Conservation (phyloP, 2,888 invertebrate species). For the Athetis lepigone region DNA sequence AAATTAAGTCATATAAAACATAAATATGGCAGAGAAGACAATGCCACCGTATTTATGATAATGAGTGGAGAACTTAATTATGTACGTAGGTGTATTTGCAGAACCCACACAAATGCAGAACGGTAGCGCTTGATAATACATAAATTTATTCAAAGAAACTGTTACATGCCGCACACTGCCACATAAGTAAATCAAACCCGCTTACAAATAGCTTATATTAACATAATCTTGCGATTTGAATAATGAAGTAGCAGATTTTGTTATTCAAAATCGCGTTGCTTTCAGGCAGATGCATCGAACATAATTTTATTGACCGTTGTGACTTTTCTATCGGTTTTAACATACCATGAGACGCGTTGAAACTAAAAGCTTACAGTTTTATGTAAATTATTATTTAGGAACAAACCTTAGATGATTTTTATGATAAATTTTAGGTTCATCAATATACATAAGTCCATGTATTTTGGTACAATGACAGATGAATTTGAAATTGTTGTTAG, state of each 20-base stretch:
- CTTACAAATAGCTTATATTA: slow-evolving; percentile 86
- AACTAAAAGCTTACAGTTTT: slow-evolving; percentile 70
- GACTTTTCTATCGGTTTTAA: slow-evolving; percentile 69
- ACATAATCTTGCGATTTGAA: slow-evolving; percentile 89
- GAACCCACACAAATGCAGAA: slow-evolving; percentile 84
- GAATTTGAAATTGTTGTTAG: slow-evolving; percentile 48
- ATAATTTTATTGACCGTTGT: slow-evolving; percentile 75
- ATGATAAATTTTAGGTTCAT: slow-evolving; percentile 59
- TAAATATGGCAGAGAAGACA: slow-evolving; percentile 71
- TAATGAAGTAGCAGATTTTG: slow-evolving; percentile 85
- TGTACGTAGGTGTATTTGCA: slow-evolving; percentile 74
- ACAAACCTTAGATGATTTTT: slow-evolving; percentile 61
- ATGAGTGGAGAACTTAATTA: slow-evolving; percentile 75
- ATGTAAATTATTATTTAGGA: slow-evolving; percentile 63
- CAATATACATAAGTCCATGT: slow-evolving; percentile 57
- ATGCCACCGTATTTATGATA: slow-evolving; percentile 76
- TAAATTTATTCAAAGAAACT: slow-evolving; percentile 85
- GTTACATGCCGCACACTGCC: slow-evolving; percentile 78
- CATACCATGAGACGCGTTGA: slow-evolving; percentile 62
- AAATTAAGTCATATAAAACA: slow-evolving; percentile 70
- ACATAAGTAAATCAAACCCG: slow-evolving; percentile 86
- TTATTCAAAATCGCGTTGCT: slow-evolving; percentile 79
- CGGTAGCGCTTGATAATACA: slow-evolving; percentile 85
- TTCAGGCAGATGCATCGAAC: slow-evolving; percentile 77
- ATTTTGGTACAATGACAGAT: slow-evolving; percentile 53